phyloP scores from a whole-genome alignment of 2,797 vertebrate genomes.

The Momotus momota region DNA sequence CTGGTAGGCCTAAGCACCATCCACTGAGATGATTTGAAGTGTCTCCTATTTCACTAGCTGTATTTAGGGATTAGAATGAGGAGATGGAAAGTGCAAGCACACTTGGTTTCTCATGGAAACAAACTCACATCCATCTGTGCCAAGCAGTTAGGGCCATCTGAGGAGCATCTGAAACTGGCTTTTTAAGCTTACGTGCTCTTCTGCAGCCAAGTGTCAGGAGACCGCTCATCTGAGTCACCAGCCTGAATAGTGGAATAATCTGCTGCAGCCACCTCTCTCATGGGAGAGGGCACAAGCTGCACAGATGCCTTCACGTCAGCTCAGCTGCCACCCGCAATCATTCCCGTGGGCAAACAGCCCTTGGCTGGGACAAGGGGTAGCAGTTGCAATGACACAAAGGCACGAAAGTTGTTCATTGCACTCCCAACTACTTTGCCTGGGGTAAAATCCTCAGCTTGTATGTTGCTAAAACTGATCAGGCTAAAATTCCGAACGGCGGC shows the following conservation, averaged over 20 bases:
- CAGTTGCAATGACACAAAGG: background rate
- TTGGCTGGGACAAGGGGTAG: background rate
- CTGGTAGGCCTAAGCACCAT: background rate
- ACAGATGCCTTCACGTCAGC: background rate
- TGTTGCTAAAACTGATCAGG: background rate
- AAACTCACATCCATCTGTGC: background rate
- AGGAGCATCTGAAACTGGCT: background rate
- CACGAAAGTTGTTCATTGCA: background rate
- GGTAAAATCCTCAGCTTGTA: background rate
- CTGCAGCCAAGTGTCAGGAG: background rate
- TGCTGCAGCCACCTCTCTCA: background rate
- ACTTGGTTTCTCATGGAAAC: background rate
- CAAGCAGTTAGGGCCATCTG: background rate
- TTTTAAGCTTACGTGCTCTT: background rate
- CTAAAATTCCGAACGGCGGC: background rate
- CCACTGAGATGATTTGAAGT: background rate
- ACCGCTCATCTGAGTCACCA: background rate
- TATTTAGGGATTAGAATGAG: background rate
- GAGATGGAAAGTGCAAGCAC: background rate
- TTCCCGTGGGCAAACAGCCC: fast-evolving
- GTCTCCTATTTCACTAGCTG: background rate
- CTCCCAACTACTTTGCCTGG: background rate
- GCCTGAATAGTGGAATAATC: background rate
- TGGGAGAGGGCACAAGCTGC: background rate
- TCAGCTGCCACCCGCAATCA: background rate